Percentiles rank a stretch among this genome's conserved stretches.
These are phyloP conservation scores for Myodes glareolus DNA, from an alignment of 2,113 vertebrate species.

Conservation along the genomic window DNA sequence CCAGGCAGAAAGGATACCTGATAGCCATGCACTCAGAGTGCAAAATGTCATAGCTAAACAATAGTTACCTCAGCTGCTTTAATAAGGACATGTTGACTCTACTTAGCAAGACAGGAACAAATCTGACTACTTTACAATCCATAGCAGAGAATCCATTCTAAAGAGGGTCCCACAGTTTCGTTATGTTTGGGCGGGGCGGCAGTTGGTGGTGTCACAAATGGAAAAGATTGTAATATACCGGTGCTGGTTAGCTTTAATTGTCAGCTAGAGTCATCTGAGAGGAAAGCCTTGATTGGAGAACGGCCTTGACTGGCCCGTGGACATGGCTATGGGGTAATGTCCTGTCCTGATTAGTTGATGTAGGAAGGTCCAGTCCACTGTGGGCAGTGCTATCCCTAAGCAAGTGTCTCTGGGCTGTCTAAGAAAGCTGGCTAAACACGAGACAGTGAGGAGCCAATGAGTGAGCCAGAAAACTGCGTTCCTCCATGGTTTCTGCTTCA, in stretches of 20 bases:
- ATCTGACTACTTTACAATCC: slow-evolving; percentile 9
- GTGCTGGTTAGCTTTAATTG: background rate
- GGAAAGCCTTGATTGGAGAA: background rate
- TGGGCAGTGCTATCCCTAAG: background rate
- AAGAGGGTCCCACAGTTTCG: background rate
- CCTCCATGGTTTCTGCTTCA: background rate
- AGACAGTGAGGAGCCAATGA: background rate
- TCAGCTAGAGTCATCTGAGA: background rate
- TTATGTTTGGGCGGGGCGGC: background rate
- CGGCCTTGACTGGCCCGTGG: background rate
- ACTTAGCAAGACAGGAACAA: background rate
- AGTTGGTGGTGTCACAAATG: background rate
- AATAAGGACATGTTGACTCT: background rate
- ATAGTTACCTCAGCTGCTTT: background rate
- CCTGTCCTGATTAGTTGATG: background rate
- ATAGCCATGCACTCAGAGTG: background rate
- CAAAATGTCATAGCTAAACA: background rate
- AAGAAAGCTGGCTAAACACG: background rate
- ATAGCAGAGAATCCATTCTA: background rate
- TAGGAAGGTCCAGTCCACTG: background rate
- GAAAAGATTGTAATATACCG: background rate
- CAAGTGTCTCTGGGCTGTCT: background rate
- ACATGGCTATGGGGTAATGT: background rate
- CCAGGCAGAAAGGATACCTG: background rate
- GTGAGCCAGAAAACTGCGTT: background rate